Evolutionary conservation across 1,140 invertebrate genomes (phyloP), one percentile per base, ranked within the genome.

Genomic region (Leptinotarsa defecta): DNA sequence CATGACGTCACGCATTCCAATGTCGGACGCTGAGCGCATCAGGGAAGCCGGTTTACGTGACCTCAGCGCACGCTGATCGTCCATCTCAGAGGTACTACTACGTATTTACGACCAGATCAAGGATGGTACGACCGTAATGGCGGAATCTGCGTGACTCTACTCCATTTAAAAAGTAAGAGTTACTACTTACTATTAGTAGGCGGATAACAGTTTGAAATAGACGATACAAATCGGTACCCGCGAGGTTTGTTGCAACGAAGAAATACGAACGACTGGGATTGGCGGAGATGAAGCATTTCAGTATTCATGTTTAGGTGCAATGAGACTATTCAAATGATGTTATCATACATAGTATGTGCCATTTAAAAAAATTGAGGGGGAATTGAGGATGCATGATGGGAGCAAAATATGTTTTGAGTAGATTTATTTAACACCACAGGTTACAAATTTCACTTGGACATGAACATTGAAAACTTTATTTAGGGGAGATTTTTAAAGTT

Each of bases 131-230:
- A 57, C 6, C 52, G 15, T 57, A 15, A 57, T 57, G 52, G 52
- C 52, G 52, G 52, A 57, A 17, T 57, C 2, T 57, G 52, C 15
- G 15, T 19, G 52, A 57, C 52, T n/a, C 17, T 8, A 17, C 5
- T 57, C 52, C 52, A 19, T 57, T 57, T 57, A 57, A 57, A 57
- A 57, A 57, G 52, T 57, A 57, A 57, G 52, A 57, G 52, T 57
- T 57, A 57, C 52, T 57, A 57, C 15, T n/a, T 5, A 15, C 52
- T 57, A 57, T 15, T 57, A 57, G 4, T 57, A n/a, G 17, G 52
- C n/a, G 52, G 52, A 19, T 57, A 57, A 57, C 17, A 8, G 52
- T 57, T 57, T 57, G 15, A 19, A 57, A 57, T 57, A 57, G 52
- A 57, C 15, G 13, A 57, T 57, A n/a, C n/a, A 57, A 57, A n/a